Percentiles rank a stretch among this genome's conserved stretches.
Conservation (phyloP, 2,888 invertebrate species). For the Graphium colonna region DNA sequence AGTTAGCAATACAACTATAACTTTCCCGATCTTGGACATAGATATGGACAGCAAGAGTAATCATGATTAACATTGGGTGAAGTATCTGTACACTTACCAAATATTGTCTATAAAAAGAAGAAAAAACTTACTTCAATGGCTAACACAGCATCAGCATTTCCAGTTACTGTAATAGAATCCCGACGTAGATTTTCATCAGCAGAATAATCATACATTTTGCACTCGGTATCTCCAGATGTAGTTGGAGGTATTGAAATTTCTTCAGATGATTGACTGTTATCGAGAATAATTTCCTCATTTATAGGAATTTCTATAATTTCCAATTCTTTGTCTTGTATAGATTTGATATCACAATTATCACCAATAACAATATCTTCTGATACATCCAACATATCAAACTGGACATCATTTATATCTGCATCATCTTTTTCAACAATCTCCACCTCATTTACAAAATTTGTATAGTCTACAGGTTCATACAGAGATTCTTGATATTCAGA, state of each 20-base stretch:
- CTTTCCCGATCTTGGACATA: no score
- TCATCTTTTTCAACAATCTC: constrained; percentile 31
- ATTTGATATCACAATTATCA: constrained; percentile 55
- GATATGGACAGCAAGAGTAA: no score
- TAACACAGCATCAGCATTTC: constrained; percentile 67
- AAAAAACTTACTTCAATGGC: constrained; percentile 62
- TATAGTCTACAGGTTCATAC: constrained; percentile 22
- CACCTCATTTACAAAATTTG: constrained; percentile 31
- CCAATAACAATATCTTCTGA: constrained; percentile 71
- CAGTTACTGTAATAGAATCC: constrained; percentile 56
- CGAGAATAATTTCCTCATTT: constrained; percentile 61
- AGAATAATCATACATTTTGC: constrained; percentile 65
- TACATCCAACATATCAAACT: constrained; percentile 71
- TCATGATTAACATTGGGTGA: background rate
- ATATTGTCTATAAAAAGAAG: background rate
- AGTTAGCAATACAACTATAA: no score
- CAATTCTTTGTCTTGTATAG: constrained; percentile 41
- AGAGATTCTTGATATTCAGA: constrained; percentile 9
- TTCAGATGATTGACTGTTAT: constrained; percentile 63
- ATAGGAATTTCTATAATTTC: constrained; percentile 38
- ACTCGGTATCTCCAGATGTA: constrained; percentile 41
- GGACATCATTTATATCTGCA: constrained; percentile 48
- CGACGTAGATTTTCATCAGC: constrained; percentile 59
- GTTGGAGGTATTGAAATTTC: constrained; percentile 33
- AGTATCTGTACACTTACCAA: background rate